Conservation (phyloP, 2,797 vertebrate species). For the Acipenser oxyrinchus region DNA sequence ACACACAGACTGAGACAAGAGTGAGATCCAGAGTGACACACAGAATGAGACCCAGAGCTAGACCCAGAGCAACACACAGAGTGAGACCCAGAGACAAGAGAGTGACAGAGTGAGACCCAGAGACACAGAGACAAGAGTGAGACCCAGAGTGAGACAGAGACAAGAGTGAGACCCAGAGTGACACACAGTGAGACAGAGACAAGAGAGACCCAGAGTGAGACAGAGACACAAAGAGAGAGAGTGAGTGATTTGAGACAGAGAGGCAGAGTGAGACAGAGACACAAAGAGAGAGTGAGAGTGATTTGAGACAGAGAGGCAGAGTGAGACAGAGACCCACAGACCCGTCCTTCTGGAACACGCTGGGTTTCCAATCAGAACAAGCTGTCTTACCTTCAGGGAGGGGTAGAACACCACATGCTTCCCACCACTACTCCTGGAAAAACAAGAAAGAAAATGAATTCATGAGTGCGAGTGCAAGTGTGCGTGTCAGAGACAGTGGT, state of each 20-base stretch:
- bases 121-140: not conserved
- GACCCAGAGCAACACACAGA: conserved; percentile 14
- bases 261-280: not conserved
- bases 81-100: not conserved
- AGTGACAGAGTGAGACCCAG: not conserved
- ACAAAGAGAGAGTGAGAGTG: not conserved
- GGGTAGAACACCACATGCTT: conserved; percentile 87
- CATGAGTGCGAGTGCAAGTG: not conserved
- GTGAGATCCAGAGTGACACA: conserved; percentile 14
- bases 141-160: not conserved
- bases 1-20: not conserved
- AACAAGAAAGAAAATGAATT: conserved; percentile 11
- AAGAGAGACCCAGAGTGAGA: not conserved
- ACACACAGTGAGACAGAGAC: not conserved
- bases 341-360: too few relatives aligned
- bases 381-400: conserved; percentile 73
- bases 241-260: not conserved
- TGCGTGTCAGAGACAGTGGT: not conserved
- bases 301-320: not conserved
- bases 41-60: conserved; percentile 13
- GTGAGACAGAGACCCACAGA: not conserved
- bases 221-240: not conserved
- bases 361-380: too few relatives aligned
- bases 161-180: not conserved
- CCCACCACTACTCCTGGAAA: conserved; percentile 71